Evolutionary conservation across 1,140 invertebrate genomes (phyloP).

Genomic region (Saccostrea echinata): DNA sequence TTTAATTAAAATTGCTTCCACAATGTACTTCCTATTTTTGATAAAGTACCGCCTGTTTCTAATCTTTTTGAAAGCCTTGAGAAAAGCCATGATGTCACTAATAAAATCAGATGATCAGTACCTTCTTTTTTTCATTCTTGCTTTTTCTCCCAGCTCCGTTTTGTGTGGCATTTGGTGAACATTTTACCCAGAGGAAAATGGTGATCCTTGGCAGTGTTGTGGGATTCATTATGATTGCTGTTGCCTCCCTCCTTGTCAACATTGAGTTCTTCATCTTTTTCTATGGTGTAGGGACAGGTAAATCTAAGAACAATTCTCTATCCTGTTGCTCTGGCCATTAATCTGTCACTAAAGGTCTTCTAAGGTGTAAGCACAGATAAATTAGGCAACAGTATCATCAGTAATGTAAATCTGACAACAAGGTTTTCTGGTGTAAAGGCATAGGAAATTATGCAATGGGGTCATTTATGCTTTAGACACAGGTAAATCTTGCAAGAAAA

Average conservation of each 20-base stretch:
- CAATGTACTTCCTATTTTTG: too few species aligned
- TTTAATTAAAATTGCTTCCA: too few species aligned
- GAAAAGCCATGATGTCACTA: too few species aligned
- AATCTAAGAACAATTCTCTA: neutral
- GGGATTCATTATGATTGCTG: conserved; percentile 57
- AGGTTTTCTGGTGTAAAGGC: too few species aligned
- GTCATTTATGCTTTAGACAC: too few species aligned
- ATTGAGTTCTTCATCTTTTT: conserved; percentile 63
- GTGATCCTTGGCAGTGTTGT: conserved; percentile 63
- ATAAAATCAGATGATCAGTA: too few species aligned
- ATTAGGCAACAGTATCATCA: neutral
- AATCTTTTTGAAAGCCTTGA: too few species aligned
- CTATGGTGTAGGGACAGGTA: conserved; percentile 67
- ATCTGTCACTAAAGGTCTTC: too few species aligned
- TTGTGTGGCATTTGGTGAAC: conserved; percentile 61
- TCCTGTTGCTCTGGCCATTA: too few species aligned
- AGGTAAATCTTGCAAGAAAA: too few species aligned
- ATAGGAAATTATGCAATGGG: too few species aligned
- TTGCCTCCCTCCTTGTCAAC: conserved; percentile 61
- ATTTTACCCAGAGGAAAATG: conserved; percentile 58
- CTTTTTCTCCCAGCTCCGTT: conserved; percentile 65
- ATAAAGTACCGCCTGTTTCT: too few species aligned
- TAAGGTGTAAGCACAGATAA: neutral
- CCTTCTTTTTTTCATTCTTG: neutral
- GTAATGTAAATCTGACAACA: neutral